phyloP scores from a whole-genome alignment of 2,888 invertebrate species.

The Cosmia pyralina region DNA sequence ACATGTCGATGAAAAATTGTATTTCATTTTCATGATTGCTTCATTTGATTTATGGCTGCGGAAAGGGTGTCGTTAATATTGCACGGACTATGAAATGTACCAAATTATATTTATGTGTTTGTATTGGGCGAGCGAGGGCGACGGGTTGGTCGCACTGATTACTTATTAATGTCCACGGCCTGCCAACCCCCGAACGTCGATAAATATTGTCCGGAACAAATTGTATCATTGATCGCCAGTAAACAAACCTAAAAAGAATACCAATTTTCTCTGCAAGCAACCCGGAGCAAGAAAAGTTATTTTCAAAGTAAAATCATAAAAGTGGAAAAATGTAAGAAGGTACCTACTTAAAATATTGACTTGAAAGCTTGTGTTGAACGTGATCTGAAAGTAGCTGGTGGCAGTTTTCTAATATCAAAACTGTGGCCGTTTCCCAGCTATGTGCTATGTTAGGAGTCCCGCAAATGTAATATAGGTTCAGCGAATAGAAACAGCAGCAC shows the following conservation, averaged over 20 bases:
- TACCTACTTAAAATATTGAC: slow-evolving; percentile 27
- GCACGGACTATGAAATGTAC: slow-evolving; percentile 62
- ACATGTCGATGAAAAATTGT: slow-evolving; percentile 53
- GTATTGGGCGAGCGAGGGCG: slow-evolving; percentile 56
- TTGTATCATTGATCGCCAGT: slow-evolving; percentile 74
- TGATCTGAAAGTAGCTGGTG: slow-evolving; percentile 14
- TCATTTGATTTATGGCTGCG: slow-evolving; percentile 66
- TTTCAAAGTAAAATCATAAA: slow-evolving; percentile 40
- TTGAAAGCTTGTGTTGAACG: slow-evolving; percentile 17
- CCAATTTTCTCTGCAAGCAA: slow-evolving; percentile 37
- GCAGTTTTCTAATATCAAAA: slow-evolving; percentile 29
- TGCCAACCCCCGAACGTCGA: slow-evolving; percentile 72
- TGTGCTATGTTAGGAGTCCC: slow-evolving; percentile 25
- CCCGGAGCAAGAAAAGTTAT: slow-evolving; percentile 31
- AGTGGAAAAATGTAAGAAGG: slow-evolving; percentile 25
- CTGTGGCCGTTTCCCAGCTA: slow-evolving; percentile 1
- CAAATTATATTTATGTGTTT: slow-evolving; percentile 63
- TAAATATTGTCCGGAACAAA: slow-evolving; percentile 78
- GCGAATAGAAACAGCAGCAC: slow-evolving; percentile 40
- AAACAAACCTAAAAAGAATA: slow-evolving; percentile 66
- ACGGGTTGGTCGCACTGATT: slow-evolving; percentile 80
- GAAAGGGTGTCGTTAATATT: slow-evolving; percentile 70
- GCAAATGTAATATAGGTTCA: slow-evolving; percentile 31
- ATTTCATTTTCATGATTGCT: slow-evolving; percentile 64
- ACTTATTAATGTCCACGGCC: slow-evolving; percentile 84